A percentile compares a stretch with the other conserved stretches of the same genome.
phyloP scores from a whole-genome alignment of 92 coral and sea anemone genomes.

The Blastomussa wellsi region DNA sequence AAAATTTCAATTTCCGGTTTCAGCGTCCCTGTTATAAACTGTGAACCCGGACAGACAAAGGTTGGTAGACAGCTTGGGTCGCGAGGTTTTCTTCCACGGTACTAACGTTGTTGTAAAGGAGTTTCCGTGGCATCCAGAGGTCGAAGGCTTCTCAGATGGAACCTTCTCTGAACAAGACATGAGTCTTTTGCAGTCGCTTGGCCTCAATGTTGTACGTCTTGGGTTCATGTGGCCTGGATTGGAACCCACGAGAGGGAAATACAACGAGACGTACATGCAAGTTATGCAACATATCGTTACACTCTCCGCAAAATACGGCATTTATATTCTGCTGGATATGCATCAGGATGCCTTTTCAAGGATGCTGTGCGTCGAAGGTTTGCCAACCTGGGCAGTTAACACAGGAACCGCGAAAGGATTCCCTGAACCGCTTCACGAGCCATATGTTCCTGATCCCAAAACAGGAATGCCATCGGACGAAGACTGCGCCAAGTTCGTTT shows the following conservation, averaged over 20 bases:
- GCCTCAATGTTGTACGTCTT: conserved; percentile 88
- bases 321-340: conserved; percentile 90
- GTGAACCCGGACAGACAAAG: conserved; percentile 83
- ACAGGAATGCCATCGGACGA: conserved; percentile 80
- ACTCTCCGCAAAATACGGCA: conserved; percentile 84
- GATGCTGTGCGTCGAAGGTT: conserved; percentile 93
- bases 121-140: conserved; percentile 94
- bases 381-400: conserved; percentile 91
- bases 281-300: conserved; percentile 77
- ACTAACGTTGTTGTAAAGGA: conserved; percentile 91
- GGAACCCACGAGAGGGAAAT: conserved; percentile 83
- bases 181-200: conserved; percentile 88
- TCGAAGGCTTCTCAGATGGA: conserved; percentile 77
- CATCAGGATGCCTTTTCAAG: conserved; percentile 96
- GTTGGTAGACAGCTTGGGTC: conserved; percentile 71
- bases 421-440: conserved; percentile 89
- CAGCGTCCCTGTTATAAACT: no score
- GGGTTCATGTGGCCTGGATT: conserved; percentile 99
- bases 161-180: conserved; percentile 94
- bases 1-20: no score
- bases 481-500: conserved; percentile 85
- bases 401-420: conserved; percentile 80
- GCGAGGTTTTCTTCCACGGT: conserved; percentile 92
- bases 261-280: conserved; percentile 84
- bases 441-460: conserved; percentile 77